Base-by-base conservation (phyloP, 2,797 vertebrate species). In the Emys orbicularis region DNA sequence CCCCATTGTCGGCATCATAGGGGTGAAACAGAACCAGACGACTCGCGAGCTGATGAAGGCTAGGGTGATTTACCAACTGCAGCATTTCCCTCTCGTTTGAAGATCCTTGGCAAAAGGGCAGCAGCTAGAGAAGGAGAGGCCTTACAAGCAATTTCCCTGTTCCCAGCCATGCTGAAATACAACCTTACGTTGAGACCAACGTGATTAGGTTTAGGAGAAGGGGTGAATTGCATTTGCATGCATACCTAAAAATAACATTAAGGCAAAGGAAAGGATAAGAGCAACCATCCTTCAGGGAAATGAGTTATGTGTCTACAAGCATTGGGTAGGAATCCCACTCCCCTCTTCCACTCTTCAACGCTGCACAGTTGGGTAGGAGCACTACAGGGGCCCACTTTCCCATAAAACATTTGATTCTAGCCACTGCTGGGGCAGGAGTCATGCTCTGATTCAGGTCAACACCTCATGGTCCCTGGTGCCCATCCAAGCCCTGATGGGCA, bases 271-370 rank as follows among this genome's bases (percentile, higher is more conserved):
- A 53, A 80, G 49, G 65, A 12, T n/a, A 56, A 53, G 49, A 5
- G n/a, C 8, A 4, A 4, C 1, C 19, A 0, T 12, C 2, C 2
- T 47, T 44, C 27, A 25, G 44, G 44, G 25, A 47, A 76, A 47
- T 5, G 27, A 47, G 15, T 68, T 23, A 11, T 21, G 11, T 12
- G n/a, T 37, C n/a, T 92, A 16, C 6, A 44, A 0, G 3, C 2
- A 4, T 1, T 59, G 74, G 16, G 4, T 68, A 76, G 87, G 29
- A 79, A 49, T 31, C 47, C 31, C 16, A 31, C 41, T 6, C 44
- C 91, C 3, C n/a, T 21, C 5, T 72, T 2, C 79, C 83, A 44
- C 57, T 81, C 44, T 2, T 84, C 12, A 61, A 44, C 25, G 23
- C 21, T 77, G 4, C 1, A 87, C 81, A 52, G 65, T 54, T 54